Base-by-base conservation (phyloP, 2,888 invertebrate genomes). In the Pyrgus malvae region DNA sequence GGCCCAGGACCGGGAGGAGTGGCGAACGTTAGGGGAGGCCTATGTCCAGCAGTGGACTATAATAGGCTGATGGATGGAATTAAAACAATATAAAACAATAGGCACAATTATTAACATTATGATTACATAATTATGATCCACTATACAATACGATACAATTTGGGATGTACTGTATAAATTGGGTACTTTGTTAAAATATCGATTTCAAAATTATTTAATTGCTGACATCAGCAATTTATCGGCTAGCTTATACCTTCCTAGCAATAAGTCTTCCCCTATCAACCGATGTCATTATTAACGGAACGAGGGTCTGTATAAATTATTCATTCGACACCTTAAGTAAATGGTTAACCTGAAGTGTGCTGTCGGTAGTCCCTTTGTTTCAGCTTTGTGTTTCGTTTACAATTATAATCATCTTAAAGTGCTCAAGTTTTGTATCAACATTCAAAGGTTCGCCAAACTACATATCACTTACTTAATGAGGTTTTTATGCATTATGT, bases 291-390 rank as follows among this genome's bases (percentile, higher is more conserved):
- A 64, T 65, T 66, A 68, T 68, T 65, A 65, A 65, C 61, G 55
- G 61, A 62, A 63, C 64, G 61, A 65, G 67, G 66, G 68, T 62
- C 57, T 61, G 49, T 49, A 55, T 49, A 60, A 68, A 67, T 69
- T 65, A 67, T 67, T 68, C 62, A 69, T 63, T 61, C 59, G 59
- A 59, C 63, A 54, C 55, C 59, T 57, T 62, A 64, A 65, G 63
- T 62, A 62, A 65, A 59, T 57, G 60, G 62, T 62, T 58, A 51
- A 33, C 51, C 51, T 42, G 35, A 42, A 50, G 33, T 23, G 41
- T 17, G 41, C 27, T 44, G 50, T 51, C 50, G 25, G 42, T n/a
- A 50, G 25, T 35, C 31, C 40, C 41, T 48, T 48, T 29, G 29
- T 49, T 21, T 44, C 25, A 25, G 7, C 35, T 51, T 42, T 42